These are phyloP conservation scores for Ceratitis capitata DNA, from an alignment of 1,140 invertebrate species.

Conservation along the genomic window DNA sequence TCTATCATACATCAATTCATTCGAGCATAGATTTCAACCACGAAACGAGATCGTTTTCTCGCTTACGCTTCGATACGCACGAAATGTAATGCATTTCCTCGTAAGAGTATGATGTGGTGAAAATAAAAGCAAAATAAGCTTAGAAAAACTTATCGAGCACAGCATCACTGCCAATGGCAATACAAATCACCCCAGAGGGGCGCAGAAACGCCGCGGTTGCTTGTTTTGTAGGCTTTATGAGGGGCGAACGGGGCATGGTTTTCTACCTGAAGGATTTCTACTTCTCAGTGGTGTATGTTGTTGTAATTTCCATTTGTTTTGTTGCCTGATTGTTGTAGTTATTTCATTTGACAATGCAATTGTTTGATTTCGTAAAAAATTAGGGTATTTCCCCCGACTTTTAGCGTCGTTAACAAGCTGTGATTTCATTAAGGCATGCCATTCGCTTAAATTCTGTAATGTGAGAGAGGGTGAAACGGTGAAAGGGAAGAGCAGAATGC, in stretches of 20 bases:
- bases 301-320: not conserved
- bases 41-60: constrained; percentile 31
- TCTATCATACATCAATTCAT: constrained; percentile 30
- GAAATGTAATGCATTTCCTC: not conserved
- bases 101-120: no score
- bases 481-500: not conserved
- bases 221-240: not conserved
- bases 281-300: not conserved
- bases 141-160: not conserved
- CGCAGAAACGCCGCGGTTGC: not conserved
- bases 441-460: not conserved
- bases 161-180: constrained; percentile 28
- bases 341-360: constrained; percentile 20
- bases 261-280: no score
- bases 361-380: not conserved
- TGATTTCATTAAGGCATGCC: constrained; percentile 33
- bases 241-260: not conserved
- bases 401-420: constrained; percentile 20
- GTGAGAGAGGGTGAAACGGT: not conserved
- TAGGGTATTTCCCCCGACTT: not conserved
- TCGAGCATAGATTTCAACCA: constrained; percentile 31
- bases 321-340: not conserved
- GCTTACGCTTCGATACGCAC: not conserved
- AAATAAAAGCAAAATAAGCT: not conserved
- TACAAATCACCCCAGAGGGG: not conserved